phyloP scores from a whole-genome alignment of 2,797 vertebrate genomes.

The Cheirogaleus major region DNA sequence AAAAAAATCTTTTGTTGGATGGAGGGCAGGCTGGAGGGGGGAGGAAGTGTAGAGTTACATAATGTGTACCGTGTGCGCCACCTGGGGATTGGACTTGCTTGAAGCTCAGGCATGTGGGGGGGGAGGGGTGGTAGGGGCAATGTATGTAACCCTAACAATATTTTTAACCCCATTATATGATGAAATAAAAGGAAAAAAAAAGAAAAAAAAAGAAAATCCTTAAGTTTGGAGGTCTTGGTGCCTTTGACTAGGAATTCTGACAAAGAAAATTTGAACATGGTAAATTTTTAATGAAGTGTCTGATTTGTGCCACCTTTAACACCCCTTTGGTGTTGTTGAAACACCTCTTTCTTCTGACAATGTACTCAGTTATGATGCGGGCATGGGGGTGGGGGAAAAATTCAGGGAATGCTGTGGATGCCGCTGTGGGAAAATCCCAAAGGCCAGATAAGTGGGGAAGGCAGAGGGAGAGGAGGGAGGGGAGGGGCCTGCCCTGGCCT shows the following conservation, averaged over 20 bases:
- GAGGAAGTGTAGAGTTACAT: too few species aligned
- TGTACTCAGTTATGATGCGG: not conserved
- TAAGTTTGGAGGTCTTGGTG: not conserved
- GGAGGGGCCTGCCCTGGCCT: slow-evolving; percentile 10
- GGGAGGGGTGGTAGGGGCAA: too few species aligned
- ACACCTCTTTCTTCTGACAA: slow-evolving; percentile 14
- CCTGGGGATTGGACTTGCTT: too few species aligned
- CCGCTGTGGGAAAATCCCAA: slow-evolving; percentile 52
- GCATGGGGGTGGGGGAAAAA: not conserved
- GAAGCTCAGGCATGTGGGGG: too few species aligned
- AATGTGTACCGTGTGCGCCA: too few species aligned
- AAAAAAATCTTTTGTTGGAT: too few species aligned
- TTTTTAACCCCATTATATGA: too few species aligned
- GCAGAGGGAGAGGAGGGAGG: not conserved
- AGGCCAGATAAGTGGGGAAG: not conserved
- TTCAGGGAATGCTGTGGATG: not conserved
- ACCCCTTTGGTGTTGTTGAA: not conserved
- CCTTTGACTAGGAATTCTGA: slow-evolving; percentile 16
- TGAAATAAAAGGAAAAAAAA: too few species aligned
- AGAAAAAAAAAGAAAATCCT: not conserved
- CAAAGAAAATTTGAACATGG: slow-evolving; percentile 53
- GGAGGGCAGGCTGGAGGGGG: too few species aligned
- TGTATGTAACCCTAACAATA: too few species aligned
- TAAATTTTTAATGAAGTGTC: not conserved
- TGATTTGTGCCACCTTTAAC: not conserved